Evolutionary conservation across 2,113 vertebrate species (phyloP).

Genomic region (Regulus satrapa): DNA sequence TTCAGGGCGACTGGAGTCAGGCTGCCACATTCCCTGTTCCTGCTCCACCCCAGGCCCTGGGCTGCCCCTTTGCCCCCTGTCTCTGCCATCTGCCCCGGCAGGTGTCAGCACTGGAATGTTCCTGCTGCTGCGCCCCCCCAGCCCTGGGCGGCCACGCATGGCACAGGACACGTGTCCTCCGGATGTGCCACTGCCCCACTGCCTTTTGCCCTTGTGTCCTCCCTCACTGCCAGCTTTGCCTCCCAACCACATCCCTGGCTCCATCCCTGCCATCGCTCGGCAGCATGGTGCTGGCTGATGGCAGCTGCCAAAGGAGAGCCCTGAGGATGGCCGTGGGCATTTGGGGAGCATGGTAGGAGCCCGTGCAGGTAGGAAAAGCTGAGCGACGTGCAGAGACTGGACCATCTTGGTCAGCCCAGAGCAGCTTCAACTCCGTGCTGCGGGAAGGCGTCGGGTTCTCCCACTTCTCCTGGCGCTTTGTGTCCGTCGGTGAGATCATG

Average conservation of each 20-base stretch:
- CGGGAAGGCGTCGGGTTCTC: background rate
- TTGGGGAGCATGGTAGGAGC: background rate
- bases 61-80: background rate
- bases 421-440: accelerated
- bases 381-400: accelerated
- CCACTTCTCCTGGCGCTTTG: background rate
- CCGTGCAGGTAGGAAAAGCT: background rate
- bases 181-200: background rate
- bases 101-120: slow-evolving; percentile 17
- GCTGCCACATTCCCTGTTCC: background rate
- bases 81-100: background rate
- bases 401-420: background rate
- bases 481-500: accelerated
- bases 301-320: background rate
- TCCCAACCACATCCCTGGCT: background rate
- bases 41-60: background rate
- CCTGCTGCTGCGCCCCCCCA: background rate
- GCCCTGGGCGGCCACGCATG: background rate
- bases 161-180: background rate
- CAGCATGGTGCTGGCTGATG: accelerated
- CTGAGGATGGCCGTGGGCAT: background rate
- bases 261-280: accelerated
- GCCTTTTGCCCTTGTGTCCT: background rate
- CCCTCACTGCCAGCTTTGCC: background rate
- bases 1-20: background rate